Conservation (phyloP, 2,113 vertebrate genomes). For the Equus przewalskii region DNA sequence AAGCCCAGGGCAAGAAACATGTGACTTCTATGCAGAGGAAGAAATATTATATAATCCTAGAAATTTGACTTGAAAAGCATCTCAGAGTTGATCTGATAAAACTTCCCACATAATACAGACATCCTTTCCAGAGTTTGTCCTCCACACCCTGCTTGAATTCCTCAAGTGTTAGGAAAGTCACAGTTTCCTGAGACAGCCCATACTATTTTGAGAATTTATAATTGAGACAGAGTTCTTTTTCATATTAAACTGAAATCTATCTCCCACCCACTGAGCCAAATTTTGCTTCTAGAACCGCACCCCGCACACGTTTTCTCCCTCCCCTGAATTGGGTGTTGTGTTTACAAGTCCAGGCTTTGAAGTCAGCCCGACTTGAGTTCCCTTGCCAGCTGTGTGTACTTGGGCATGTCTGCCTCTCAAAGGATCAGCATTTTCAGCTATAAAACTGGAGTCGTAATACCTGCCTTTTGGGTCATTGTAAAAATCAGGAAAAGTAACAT, state of each 20-base stretch:
- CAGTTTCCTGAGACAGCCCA: constrained; percentile 47
- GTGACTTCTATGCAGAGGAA: constrained; percentile 3
- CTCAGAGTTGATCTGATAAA: neutral
- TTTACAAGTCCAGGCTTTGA: neutral
- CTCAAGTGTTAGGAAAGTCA: constrained; percentile 20
- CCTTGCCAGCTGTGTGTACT: neutral
- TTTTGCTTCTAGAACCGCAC: neutral
- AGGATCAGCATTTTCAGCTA: neutral
- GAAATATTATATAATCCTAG: constrained; percentile 51
- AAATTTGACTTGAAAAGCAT: constrained; percentile 38
- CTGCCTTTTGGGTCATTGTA: neutral
- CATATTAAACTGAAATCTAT: constrained; percentile 63
- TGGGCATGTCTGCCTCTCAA: neutral
- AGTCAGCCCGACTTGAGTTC: neutral
- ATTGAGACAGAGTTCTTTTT: constrained; percentile 60
- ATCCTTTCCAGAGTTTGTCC: neutral
- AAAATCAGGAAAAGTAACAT: neutral
- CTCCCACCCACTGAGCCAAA: constrained; percentile 54
- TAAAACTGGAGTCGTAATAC: neutral
- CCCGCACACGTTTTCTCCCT: neutral
- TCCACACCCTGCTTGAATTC: neutral
- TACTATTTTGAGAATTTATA: constrained; percentile 54
- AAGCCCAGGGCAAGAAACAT: neutral
- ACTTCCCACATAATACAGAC: neutral
- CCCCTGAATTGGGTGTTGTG: neutral